phyloP scores from a whole-genome alignment of 23 tunicate species.

The Ciona savignyi region DNA sequence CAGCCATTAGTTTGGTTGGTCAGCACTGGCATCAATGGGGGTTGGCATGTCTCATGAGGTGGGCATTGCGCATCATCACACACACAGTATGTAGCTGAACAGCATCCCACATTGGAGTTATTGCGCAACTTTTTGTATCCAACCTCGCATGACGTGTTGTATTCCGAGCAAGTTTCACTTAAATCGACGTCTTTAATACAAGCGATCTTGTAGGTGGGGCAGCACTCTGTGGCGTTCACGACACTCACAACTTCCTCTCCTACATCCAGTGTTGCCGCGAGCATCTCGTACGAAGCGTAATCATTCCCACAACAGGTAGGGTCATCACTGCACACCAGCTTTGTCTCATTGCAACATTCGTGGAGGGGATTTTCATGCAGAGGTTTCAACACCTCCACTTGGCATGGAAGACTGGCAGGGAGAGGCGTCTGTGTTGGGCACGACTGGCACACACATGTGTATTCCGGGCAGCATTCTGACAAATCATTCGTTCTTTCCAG shows the following conservation, averaged over 20 bases:
- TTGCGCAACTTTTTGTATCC: slow-evolving; percentile 8
- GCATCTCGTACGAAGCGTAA: slow-evolving; percentile 7
- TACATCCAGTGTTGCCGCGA: slow-evolving; percentile 6
- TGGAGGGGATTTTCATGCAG: slow-evolving; percentile 36
- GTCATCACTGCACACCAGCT: not conserved
- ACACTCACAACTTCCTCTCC: slow-evolving; percentile 5
- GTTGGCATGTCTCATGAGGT: slow-evolving; percentile 6
- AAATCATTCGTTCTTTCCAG: not conserved
- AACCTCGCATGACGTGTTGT: not conserved
- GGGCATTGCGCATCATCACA: slow-evolving; percentile 7
- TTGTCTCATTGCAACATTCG: slow-evolving; percentile 9
- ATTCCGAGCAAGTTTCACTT: not conserved
- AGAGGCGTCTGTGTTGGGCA: not conserved
- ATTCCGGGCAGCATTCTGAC: slow-evolving; percentile 29
- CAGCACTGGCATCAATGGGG: not conserved
- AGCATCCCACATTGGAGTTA: slow-evolving; percentile 2
- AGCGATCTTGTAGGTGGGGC: slow-evolving; percentile 14
- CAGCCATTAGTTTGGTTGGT: not conserved
- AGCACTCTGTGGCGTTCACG: slow-evolving; percentile 15
- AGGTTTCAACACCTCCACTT: slow-evolving; percentile 9
- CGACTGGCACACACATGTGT: slow-evolving; percentile 18
- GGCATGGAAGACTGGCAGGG: slow-evolving; percentile 10
- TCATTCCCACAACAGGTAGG: too few species aligned
- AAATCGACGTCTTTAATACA: slow-evolving; percentile 4
- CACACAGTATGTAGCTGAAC: slow-evolving; percentile 2